Base-by-base conservation (phyloP, 2,888 invertebrate genomes). In the Epinotia ramella region DNA sequence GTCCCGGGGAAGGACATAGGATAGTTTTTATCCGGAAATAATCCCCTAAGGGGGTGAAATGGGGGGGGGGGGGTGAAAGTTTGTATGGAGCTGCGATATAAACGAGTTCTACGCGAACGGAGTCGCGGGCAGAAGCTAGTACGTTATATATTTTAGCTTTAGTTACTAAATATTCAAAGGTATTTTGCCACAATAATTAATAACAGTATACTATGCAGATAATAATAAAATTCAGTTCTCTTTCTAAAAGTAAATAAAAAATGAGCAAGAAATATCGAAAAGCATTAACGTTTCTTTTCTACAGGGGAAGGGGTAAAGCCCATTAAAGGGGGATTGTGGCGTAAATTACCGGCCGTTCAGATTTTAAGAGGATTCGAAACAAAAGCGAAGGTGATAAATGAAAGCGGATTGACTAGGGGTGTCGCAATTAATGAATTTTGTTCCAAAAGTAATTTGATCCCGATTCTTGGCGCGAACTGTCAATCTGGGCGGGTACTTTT, bases 391-490 rank as follows among this genome's bases (percentile, higher is more conserved):
- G 73, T 73, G 69, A 68, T 74, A 59, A 69, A 69, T 73, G 57
- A 65, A 3, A 28, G 24, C 24, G 40, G 33, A 60, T 65, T 46
- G 18, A 28, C 72, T 18, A 12, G 16, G 16, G 49, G 62, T 62
- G 73, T 73, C 73, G 67, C 73, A 44, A 73, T 73, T 73, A 62
- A 73, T 73, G 53, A 67, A 68, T 56, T 68, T 73, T 44, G 73
- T 63, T 68, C 16, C 18, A n/a, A 73, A 73, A 66, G 73, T 73
- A 73, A 73, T 73, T 73, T 62, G 56, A 67, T 73, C 24, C 67
- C 62, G 62, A 40, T 56, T 67, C 63, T 18, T 71, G 53, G 53
- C 20, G 5, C 20, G 1, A 18, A 6, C 62, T 44, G 73, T 63
- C 73, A 68, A 73, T 68, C 72, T 49, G 28, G 28, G 6, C 16